Conservation (phyloP, 2,888 invertebrate species). For the Dyspetes luteomarginatus region DNA sequence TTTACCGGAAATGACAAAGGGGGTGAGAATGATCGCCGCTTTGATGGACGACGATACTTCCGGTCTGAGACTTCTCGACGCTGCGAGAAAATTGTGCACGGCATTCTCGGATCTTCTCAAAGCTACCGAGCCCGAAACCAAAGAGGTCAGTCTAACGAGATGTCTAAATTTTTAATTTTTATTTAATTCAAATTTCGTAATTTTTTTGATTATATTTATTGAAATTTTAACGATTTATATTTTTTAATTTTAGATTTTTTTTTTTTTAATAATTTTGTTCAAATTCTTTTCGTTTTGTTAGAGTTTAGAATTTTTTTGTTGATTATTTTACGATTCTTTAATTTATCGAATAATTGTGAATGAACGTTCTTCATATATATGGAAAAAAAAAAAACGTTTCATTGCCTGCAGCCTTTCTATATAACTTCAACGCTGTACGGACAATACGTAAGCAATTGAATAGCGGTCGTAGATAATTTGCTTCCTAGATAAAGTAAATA, state of each 20-base stretch:
- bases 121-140: conserved; percentile 97
- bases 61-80: conserved; percentile 94
- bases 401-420: conserved; percentile 78
- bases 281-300: not conserved
- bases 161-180: conserved; percentile 1
- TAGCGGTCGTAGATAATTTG: conserved; percentile 42
- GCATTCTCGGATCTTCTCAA: conserved; percentile 97
- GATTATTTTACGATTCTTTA: not conserved
- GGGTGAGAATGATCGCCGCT: conserved; percentile 97
- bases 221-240: conserved; percentile 5
- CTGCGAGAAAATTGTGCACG: conserved; percentile 94
- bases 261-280: conserved; percentile 6
- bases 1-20: conserved; percentile 97
- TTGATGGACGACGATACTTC: conserved; percentile 94
- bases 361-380: not conserved
- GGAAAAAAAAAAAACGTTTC: conserved; percentile 50
- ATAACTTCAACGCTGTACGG: conserved; percentile 77
- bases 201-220: too few species aligned
- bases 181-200: not conserved
- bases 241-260: not conserved
- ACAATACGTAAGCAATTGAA: conserved; percentile 78
- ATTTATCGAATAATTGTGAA: not conserved
- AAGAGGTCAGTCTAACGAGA: too few species aligned
- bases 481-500: conserved; percentile 43
- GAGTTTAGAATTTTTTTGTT: too few species aligned